Evolutionary conservation across 2,113 vertebrate genomes (phyloP), one percentile per base, ranked within the genome.

Genomic region (Capreolus pygargus): DNA sequence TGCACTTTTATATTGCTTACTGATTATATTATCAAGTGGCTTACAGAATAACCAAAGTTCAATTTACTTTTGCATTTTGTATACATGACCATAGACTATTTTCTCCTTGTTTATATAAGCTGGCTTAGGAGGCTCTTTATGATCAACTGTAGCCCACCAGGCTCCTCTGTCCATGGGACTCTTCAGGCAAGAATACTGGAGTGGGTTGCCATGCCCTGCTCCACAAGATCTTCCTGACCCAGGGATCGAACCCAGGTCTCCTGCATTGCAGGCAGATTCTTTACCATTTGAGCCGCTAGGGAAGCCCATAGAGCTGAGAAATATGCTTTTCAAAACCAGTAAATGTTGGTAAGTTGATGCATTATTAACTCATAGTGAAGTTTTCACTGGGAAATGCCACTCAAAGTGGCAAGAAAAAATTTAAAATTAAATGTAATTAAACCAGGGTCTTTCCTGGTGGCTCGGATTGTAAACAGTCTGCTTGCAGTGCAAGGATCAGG

Each of bases 341-440:
- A 85, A 67, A 93, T 2, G 15, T 83, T 98, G 28, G 12, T 89
- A 97, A 60, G 58, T 83, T 95, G 57, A 84, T 5, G 76, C 14
- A 91, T 94, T 98, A 91, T 79, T 60, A 96, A 47, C 21, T 12
- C 25, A 85, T 94, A 36, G 60, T 78, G 33, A 74, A 76, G 10
- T 92, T 87, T 97, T 78, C 33, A 74, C 52, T 92, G 33, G 64
- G 93, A 97, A 98, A 97, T 81, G 52, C 30, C 52, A 83, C 84
- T 70, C 83, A 89, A 96, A 78, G 83, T 96, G 33, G 60, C 45
- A 95, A 85, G 13, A 67, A 67, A 70, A 85, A 91, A 85, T 57
- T 90, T 83, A 87, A 47, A 87, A 47, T 88, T 83, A 95, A 95
- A 95, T 45, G 7, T 61, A 84, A 50, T 95, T 96, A 74, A 74